Percentiles rank a stretch among this genome's conserved stretches.
These are phyloP conservation scores for Macroteleia sp. DNA, from an alignment of 2,888 invertebrate genomes.

Conservation along the genomic window DNA sequence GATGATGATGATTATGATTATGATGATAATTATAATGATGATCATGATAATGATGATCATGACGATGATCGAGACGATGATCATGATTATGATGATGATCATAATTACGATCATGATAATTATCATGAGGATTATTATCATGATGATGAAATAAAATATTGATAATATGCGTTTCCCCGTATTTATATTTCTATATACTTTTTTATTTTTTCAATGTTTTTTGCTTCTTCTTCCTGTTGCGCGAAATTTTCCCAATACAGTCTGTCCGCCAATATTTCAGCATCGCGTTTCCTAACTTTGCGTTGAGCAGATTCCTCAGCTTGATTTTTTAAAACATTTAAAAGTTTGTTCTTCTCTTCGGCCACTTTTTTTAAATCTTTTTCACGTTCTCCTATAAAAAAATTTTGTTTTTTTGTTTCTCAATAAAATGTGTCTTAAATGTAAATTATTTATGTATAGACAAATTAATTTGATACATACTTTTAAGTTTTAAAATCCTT, in stretches of 20 bases:
- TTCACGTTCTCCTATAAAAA: constrained; percentile 69
- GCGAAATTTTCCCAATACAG: constrained; percentile 66
- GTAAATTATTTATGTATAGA: not conserved
- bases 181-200: no score
- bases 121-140: no score
- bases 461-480: constrained; percentile 49
- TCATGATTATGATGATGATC: no score
- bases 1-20: no score
- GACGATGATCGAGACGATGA: no score
- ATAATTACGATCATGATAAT: no score
- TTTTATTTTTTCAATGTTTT: constrained; percentile 69
- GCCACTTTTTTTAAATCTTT: constrained; percentile 67
- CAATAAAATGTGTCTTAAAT: no score
- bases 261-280: constrained; percentile 74
- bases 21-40: no score
- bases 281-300: constrained; percentile 71
- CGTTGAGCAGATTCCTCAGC: constrained; percentile 72
- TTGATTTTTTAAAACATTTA: constrained; percentile 76
- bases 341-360: constrained; percentile 73
- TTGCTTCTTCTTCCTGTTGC: constrained; percentile 72
- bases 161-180: no score
- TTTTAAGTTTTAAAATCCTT: constrained; percentile 72
- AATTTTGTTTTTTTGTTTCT: no score
- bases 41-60: no score
- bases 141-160: no score